Conservation (phyloP, 2,888 invertebrate genomes). For the Malthinus flaveolus region DNA sequence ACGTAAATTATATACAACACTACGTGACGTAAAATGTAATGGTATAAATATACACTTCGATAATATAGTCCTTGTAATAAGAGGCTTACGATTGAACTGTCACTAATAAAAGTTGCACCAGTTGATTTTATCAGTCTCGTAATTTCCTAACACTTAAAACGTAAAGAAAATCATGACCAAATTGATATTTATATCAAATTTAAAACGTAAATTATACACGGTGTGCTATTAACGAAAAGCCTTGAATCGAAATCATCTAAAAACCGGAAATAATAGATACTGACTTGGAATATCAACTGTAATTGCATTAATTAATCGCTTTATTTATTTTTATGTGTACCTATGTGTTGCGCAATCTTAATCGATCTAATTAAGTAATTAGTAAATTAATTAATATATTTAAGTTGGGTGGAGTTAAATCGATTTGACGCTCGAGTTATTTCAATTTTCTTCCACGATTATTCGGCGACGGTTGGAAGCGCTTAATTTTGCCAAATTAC, state of each 20-base stretch:
- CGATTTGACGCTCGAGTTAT: no score
- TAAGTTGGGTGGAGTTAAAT: no score
- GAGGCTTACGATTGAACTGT: conserved; percentile 16
- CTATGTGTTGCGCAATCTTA: no score
- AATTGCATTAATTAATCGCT: no score
- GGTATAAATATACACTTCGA: background rate
- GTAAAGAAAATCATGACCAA: no score
- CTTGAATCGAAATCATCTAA: conserved; percentile 1
- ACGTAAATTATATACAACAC: conserved; percentile 1
- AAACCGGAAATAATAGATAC: background rate
- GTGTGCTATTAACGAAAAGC: background rate
- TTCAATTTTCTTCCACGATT: no score
- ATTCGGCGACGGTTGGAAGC: no score
- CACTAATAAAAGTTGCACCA: conserved; percentile 10
- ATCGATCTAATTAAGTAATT: no score
- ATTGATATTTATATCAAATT: no score
- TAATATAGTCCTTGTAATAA: conserved; percentile 15
- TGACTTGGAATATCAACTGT: background rate
- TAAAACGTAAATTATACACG: background rate
- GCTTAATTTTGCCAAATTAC: no score
- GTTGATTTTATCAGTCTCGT: conserved; percentile 14
- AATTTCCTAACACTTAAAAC: background rate
- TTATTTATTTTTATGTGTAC: no score
- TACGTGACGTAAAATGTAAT: conserved; percentile 12
- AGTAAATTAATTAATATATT: no score